Base-by-base conservation (phyloP, 2,888 invertebrate species). In the Eupithecia inturbata region DNA sequence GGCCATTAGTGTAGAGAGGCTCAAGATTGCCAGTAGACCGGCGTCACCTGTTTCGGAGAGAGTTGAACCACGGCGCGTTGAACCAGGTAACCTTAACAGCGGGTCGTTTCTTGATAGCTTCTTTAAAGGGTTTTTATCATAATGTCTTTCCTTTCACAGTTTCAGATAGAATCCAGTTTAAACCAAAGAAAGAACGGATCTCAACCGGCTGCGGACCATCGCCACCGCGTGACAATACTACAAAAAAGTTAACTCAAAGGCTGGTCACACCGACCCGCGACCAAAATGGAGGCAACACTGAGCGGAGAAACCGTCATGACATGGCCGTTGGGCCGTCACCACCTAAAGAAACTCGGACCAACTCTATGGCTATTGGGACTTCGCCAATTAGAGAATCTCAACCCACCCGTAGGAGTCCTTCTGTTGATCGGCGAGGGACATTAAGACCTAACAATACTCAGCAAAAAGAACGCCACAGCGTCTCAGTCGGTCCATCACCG, bases 161-260 rank as follows among this genome's bases (percentile, higher is more conserved):
- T 84, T 33, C 84, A 89, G 88, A 85, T 76, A 85, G 74, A 75
- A 36, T 76, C 10, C 84, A 80, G 77, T 91, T 93, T 80, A 91
- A 92, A 69, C 70, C 75, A 19, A 85, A 83, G 75, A 89, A 86
- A 80, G 90, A 91, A 77, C 88, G 89, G 6, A 80, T 82, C 1
- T 96, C 96, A 0, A 96, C 95, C 3, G 96, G 95, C n/a, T 96
- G 96, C 79, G 96, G 96, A 2, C 95, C 96, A 33, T 96, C 96
- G 0, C 96, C 96, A 9, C 95, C 96, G 1, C 89, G 92, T 76
- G 95, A 96, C 77, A 85, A 83, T 14, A 83, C 78, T 60, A 39
- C 74, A n/a, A 84, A 79, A 41, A 87, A 85, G 75, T 75, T 83
- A 41, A 74, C 81, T 68, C 90, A 85, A 75, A 85, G 88, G 22